These are phyloP conservation scores for Augiades crinisus DNA, from an alignment of 2,888 invertebrate genomes.

Conservation along the genomic window DNA sequence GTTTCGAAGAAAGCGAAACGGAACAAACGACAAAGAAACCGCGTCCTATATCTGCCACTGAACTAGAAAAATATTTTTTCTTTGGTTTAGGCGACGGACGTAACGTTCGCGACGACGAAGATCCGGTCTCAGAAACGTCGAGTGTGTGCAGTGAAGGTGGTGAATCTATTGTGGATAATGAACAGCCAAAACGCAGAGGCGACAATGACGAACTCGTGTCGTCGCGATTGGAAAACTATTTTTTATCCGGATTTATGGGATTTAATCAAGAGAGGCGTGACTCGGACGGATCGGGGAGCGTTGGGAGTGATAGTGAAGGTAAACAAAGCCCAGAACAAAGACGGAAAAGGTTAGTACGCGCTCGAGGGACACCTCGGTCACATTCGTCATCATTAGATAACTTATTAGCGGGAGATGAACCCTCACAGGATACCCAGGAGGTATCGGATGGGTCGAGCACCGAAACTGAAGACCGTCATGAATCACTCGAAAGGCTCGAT, in stretches of 20 bases:
- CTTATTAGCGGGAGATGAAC: constrained; percentile 84
- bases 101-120: constrained; percentile 80
- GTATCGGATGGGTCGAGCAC: constrained; percentile 89
- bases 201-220: constrained; percentile 90
- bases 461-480: constrained; percentile 85
- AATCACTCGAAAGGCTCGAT: constrained; percentile 86
- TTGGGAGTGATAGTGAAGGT: constrained; percentile 95
- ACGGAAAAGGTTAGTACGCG: constrained; percentile 89
- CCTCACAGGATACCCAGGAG: constrained; percentile 76
- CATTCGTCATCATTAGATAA: constrained; percentile 92
- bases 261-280: constrained; percentile 89
- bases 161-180: constrained; percentile 86
- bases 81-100: constrained; percentile 90
- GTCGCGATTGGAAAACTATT: constrained; percentile 94
- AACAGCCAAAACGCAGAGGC: constrained; percentile 75
- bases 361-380: constrained; percentile 90
- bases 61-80: constrained; percentile 95
- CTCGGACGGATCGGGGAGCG: constrained; percentile 92
- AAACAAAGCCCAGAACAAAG: constrained; percentile 93
- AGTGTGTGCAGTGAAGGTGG: constrained; percentile 92
- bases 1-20: too few species aligned
- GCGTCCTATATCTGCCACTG: constrained; percentile 88
- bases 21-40: constrained; percentile 84
- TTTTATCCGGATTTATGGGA: constrained; percentile 92
- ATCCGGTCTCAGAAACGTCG: constrained; percentile 90